Percentiles rank a stretch among this genome's conserved stretches.
phyloP scores from a whole-genome alignment of 2,113 vertebrate genomes.

The Albula glossodonta region DNA sequence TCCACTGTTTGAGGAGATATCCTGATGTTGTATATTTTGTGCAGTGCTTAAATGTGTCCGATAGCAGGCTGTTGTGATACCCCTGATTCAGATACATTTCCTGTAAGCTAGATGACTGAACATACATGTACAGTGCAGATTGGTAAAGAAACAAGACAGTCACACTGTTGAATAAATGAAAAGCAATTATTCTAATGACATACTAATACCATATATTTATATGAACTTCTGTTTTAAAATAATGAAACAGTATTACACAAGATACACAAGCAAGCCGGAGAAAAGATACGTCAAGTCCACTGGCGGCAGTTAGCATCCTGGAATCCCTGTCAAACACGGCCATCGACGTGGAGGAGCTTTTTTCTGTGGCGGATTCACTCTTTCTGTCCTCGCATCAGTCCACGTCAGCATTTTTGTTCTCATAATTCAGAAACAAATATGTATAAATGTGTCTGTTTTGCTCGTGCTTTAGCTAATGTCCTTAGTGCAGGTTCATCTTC shows the following conservation, averaged over 20 bases:
- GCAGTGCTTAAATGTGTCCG: not conserved
- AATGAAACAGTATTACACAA: constrained; percentile 66
- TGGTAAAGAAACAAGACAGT: not conserved
- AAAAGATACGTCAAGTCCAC: constrained; percentile 51
- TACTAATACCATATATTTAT: constrained; percentile 70
- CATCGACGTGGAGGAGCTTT: constrained; percentile 5
- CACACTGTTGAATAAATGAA: constrained; percentile 20
- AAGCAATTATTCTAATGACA: constrained; percentile 48
- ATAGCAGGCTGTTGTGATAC: not conserved
- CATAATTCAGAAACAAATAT: constrained; percentile 17
- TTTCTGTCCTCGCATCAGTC: constrained; percentile 4
- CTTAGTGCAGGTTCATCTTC: constrained; percentile 69
- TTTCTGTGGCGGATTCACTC: not conserved
- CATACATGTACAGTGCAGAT: not conserved
- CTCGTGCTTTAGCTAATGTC: constrained; percentile 47
- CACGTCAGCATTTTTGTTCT: constrained; percentile 8
- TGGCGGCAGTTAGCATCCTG: constrained; percentile 2
- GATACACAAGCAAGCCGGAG: constrained; percentile 67
- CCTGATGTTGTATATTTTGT: not conserved
- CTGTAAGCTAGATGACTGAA: too few relatives aligned
- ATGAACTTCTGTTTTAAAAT: constrained; percentile 70
- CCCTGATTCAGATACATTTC: not conserved
- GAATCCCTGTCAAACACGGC: constrained; percentile 13
- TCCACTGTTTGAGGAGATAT: not conserved
- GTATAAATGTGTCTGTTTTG: constrained; percentile 28